Evolutionary conservation across 2,797 vertebrate genomes (phyloP).

Genomic region (Macropus fuliginosus): DNA sequence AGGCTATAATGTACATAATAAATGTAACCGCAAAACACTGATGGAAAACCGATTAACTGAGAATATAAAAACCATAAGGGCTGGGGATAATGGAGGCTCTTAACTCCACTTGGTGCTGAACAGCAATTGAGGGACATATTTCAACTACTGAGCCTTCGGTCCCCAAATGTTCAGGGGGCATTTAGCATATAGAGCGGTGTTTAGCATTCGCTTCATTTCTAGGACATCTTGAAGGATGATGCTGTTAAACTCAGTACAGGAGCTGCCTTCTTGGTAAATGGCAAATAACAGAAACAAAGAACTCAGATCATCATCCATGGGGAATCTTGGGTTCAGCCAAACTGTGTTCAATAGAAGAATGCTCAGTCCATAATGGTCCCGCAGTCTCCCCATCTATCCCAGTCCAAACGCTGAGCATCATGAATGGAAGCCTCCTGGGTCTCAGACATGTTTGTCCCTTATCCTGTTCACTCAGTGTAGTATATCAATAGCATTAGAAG

Average conservation of each 20-base stretch:
- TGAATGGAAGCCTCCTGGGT: background rate
- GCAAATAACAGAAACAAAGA: background rate
- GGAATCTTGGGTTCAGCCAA: background rate
- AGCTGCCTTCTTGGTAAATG: background rate
- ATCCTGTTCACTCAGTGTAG: background rate
- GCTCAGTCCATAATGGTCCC: background rate
- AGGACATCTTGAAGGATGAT: fast-evolving
- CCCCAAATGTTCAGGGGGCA: background rate
- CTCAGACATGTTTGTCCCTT: background rate
- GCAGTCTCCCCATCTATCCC: background rate
- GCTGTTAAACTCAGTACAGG: fast-evolving
- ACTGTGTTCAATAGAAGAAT: background rate
- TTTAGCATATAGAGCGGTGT: background rate
- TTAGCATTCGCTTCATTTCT: background rate
- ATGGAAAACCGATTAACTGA: background rate
- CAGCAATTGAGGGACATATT: background rate
- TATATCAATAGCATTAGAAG: background rate
- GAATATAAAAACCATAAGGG: background rate
- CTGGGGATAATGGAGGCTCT: background rate
- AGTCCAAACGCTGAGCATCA: background rate
- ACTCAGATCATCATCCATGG: background rate
- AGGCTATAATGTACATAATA: background rate
- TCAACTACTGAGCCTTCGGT: background rate
- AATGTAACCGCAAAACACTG: background rate
- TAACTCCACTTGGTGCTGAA: background rate